Conservation (phyloP, 1,140 invertebrate species). For the Trinorchestia longiramus region DNA sequence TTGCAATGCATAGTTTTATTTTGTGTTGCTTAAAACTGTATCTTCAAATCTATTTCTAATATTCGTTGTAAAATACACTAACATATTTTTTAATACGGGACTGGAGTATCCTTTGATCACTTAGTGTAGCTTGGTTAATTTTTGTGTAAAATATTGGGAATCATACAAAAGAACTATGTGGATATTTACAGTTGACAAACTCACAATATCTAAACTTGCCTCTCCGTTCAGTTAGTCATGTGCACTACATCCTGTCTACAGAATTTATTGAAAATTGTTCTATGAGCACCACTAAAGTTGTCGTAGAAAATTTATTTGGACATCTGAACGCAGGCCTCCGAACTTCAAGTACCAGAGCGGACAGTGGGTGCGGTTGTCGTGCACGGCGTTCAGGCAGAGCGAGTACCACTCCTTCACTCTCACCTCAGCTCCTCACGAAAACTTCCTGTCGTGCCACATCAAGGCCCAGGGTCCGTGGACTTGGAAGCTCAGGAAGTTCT, state of each 20-base stretch:
- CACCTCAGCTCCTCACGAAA: slow-evolving; percentile 98
- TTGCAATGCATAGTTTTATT: too few species aligned
- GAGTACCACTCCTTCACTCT: slow-evolving; percentile 99
- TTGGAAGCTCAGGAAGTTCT: slow-evolving; percentile 97
- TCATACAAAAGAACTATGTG: too few species aligned
- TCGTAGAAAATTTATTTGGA: not conserved
- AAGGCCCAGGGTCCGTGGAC: slow-evolving; percentile 99
- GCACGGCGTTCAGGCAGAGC: slow-evolving; percentile 89
- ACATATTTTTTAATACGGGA: too few species aligned
- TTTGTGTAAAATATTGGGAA: too few species aligned
- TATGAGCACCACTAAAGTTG: not conserved
- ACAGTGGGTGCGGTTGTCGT: slow-evolving; percentile 90
- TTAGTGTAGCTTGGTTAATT: too few species aligned
- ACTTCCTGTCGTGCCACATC: slow-evolving; percentile 96
- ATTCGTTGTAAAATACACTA: too few species aligned
- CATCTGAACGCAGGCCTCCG: slow-evolving; percentile 78
- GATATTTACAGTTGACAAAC: too few species aligned
- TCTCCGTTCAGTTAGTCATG: too few species aligned
- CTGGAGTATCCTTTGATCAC: too few species aligned
- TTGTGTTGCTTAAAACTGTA: too few species aligned
- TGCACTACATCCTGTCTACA: not conserved
- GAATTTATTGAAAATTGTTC: not conserved
- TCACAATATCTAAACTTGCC: too few species aligned
- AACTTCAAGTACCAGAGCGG: slow-evolving; percentile 96
- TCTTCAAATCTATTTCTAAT: too few species aligned